A percentile compares a stretch with the other conserved stretches of the same genome.
phyloP scores from a whole-genome alignment of 1,140 invertebrate genomes.

The Bombus affinis region DNA sequence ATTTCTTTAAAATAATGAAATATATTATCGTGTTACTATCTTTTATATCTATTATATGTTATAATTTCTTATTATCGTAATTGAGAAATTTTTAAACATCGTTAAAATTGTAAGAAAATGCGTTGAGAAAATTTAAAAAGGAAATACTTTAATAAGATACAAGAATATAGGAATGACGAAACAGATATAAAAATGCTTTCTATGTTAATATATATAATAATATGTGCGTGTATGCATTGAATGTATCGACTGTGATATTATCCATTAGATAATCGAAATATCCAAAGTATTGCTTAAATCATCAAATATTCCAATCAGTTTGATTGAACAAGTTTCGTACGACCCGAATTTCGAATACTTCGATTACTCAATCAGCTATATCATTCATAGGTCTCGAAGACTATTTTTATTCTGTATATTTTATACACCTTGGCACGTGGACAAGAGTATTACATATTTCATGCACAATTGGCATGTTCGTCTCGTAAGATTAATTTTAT shows the following conservation, averaged over 20 bases:
- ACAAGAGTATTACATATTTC: background rate
- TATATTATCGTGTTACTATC: too few species aligned
- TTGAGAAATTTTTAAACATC: too few species aligned
- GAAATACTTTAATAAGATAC: too few species aligned
- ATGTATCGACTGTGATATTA: background rate
- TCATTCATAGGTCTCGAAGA: background rate
- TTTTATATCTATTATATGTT: too few species aligned
- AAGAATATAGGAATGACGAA: too few species aligned
- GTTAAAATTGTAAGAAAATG: too few species aligned
- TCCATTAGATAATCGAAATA: background rate
- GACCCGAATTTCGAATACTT: background rate
- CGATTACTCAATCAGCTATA: background rate
- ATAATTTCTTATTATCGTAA: too few species aligned
- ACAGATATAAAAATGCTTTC: too few species aligned
- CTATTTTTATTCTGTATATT: conserved; percentile 21
- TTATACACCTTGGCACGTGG: background rate
- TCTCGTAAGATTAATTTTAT: background rate
- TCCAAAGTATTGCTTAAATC: background rate
- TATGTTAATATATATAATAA: too few species aligned
- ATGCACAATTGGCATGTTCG: background rate
- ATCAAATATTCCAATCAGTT: background rate
- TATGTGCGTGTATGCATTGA: too few species aligned
- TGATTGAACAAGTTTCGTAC: background rate
- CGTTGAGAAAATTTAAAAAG: too few species aligned
- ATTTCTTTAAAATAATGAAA: too few species aligned